These are phyloP conservation scores for Oriolus oriolus DNA, from an alignment of 2,113 vertebrate genomes.

Conservation along the genomic window DNA sequence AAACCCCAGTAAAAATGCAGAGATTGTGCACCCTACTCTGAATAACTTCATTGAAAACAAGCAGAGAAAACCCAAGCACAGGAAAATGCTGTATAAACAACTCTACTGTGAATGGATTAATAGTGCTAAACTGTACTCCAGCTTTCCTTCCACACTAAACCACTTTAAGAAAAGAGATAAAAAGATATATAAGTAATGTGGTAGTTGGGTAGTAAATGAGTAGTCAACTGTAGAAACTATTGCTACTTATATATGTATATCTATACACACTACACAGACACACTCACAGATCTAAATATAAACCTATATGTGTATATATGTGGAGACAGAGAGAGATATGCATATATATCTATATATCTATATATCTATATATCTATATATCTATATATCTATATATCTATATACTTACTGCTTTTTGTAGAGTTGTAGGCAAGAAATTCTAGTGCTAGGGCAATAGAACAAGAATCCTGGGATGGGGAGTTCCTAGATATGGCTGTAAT, in stretches of 20 bases:
- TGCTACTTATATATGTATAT: not conserved
- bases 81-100: not conserved
- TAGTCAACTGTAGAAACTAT: not conserved
- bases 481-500: not conserved
- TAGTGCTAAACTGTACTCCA: not conserved
- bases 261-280: not conserved
- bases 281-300: not conserved
- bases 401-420: not conserved
- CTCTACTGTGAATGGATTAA: not conserved
- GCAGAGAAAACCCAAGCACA: not conserved
- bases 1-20: not conserved
- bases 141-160: not conserved
- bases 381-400: too few species aligned
- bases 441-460: not conserved
- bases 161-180: not conserved
- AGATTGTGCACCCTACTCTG: not conserved
- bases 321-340: not conserved
- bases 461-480: not conserved
- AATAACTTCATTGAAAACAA: not conserved
- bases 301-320: not conserved
- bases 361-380: too few species aligned
- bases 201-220: not conserved
- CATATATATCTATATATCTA: not conserved
- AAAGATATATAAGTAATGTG: fast-evolving
- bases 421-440: not conserved